Base-by-base conservation (phyloP, 2,113 vertebrate species). In the Equus przewalskii region DNA sequence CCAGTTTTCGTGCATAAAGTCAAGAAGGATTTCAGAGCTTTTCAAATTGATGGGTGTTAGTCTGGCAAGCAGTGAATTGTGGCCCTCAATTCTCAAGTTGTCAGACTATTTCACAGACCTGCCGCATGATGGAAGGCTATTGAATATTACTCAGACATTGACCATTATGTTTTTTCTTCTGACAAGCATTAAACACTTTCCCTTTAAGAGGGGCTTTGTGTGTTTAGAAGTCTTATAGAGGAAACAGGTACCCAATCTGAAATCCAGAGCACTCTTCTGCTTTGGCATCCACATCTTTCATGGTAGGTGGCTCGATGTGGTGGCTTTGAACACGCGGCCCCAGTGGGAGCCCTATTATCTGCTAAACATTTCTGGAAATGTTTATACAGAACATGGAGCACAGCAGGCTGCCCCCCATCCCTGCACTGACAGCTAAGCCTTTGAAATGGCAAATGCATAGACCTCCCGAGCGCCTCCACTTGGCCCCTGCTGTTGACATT, bases 361-460 rank as follows among this genome's bases (percentile, higher is more conserved):
- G 95, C 97, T 97, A 96, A 98, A 96, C 97, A 97, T 97, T 97
- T 97, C 96, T 97, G 94, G 92, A 96, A 97, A 96, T 95, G 80
- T 94, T 97, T 95, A 96, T 92, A 91, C 69, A 90, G 96, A 96
- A 96, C 86, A 41, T 76, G 82, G 82, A 96, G 83, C 97, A 51
- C 95, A 90, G 96, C 83, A 90, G 93, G 91, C 76, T 64, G 2
- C 16, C 41, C 89, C 90, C 54, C 30, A 73, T 51, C 83, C 81
- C 75, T 80, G 33, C 26, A n/a, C 89, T 60, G 64, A 92, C 83
- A 93, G 89, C 95, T 89, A 97, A 97, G 96, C 86, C 84, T 97
- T 96, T 97, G 96, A 97, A 98, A 98, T 95, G 95, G 93, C 98
- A 94, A 93, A 93, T 87, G 79, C 46, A 16, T 9, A 94, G 95